Conservation (phyloP, 2,797 vertebrate genomes). For the Lutjanus argentimaculatus region DNA sequence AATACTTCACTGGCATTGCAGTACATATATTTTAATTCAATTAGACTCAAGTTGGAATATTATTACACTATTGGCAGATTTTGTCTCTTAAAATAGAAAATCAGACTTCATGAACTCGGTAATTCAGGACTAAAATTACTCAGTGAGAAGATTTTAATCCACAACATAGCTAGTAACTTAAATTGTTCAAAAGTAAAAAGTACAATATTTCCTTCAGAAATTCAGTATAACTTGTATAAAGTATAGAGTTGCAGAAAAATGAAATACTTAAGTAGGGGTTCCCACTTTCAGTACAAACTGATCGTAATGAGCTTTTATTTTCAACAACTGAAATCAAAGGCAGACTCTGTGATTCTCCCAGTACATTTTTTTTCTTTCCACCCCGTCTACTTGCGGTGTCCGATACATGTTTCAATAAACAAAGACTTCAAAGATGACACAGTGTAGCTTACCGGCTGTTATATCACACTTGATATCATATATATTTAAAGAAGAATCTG, state of each 20-base stretch:
- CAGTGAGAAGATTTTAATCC: not conserved
- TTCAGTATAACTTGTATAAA: too few species aligned
- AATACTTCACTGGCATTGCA: not conserved
- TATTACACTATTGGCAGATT: not conserved
- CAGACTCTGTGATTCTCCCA: too few species aligned
- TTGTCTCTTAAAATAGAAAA: not conserved
- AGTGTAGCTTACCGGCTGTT: too few species aligned
- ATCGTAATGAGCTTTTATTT: too few species aligned
- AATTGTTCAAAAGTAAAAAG: not conserved
- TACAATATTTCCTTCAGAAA: not conserved
- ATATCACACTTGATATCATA: too few species aligned
- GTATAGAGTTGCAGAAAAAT: not conserved
- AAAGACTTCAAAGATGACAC: too few species aligned
- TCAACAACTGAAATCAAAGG: too few species aligned
- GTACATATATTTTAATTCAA: not conserved
- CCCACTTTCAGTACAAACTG: too few species aligned
- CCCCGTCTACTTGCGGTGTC: too few species aligned
- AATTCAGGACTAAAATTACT: not conserved
- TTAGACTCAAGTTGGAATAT: not conserved
- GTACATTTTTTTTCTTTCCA: too few species aligned
- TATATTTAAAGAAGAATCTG: too few species aligned
- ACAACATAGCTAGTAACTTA: not conserved
- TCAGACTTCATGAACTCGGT: not conserved
- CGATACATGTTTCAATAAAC: too few species aligned
- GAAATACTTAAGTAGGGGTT: not conserved